Base-by-base conservation (phyloP, 2,113 vertebrate species). In the Poicephalus meyeri region DNA sequence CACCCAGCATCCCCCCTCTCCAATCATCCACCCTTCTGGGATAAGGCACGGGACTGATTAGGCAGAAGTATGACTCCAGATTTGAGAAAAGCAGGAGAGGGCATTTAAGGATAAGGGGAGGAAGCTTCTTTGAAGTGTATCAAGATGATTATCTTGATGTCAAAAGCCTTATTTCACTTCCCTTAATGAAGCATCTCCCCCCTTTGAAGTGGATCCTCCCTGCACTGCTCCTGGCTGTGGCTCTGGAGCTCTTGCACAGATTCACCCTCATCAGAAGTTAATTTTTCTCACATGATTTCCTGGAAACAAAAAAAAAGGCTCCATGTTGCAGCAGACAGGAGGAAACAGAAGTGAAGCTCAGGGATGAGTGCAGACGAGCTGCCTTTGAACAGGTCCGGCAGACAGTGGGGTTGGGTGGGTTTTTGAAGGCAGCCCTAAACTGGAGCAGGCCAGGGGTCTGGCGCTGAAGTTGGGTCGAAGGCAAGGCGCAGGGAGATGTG, bases 331-430 rank as follows among this genome's bases (percentile, higher is more conserved):
- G 77, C 52, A 61, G 41, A 78, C 16, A 23, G 46, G 42, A 26
- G 42, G 42, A 82, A 35, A 60, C 16, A 46, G 39, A 91, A 91
- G 29, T 39, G 42, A 79, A 60, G 35, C 41, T n/a, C 39, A 10
- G 28, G 16, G 35, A 24, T 82, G 35, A 50, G 31, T 76, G 39
- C 70, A 88, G 33, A 28, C 3, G 7, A 46, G 25, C 24, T 79
- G 42, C 26, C 13, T 80, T 28, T 4, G 2, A 31, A 80, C 26
- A 19, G 8, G 2, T 10, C 1, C 5, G 31, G 35, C 13, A 28
- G 33, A 61, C 49, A 20, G 55, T 0, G 0, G 11, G 5, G 23
- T 84, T 7, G 6, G n/a, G 25, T 0, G 1, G 12, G 3, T 41
- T 79, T 90, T 63, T 66, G n/a, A 61, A 84, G n/a, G 83, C 29